Evolutionary conservation across 2,113 vertebrate species (phyloP).

Genomic region (Mirounga angustirostris): DNA sequence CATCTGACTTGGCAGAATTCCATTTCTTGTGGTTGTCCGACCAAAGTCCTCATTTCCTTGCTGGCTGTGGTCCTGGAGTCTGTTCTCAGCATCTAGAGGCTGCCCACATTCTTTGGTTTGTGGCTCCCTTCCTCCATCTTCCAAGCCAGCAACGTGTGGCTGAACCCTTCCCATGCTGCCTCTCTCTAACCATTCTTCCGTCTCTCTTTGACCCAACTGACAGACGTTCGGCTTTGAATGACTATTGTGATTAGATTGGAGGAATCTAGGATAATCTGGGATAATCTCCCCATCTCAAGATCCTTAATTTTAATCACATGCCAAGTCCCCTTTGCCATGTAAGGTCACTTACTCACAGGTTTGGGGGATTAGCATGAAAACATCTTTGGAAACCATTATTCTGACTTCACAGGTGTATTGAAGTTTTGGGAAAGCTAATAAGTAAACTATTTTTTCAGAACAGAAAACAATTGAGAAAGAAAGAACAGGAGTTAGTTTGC

Average conservation of each 20-base stretch:
- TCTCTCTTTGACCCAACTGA: background rate
- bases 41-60: background rate
- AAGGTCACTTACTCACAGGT: background rate
- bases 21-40: background rate
- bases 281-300: background rate
- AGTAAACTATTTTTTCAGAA: background rate
- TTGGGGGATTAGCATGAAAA: background rate
- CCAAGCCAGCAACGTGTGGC: background rate
- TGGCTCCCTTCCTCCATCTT: background rate
- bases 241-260: background rate
- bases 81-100: background rate
- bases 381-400: background rate
- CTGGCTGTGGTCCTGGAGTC: background rate
- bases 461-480: background rate
- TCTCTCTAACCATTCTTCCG: conserved; percentile 3
- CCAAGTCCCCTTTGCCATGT: background rate
- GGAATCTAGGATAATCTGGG: background rate
- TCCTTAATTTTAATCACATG: background rate
- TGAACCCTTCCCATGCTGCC: background rate
- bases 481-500: background rate
- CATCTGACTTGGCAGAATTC: background rate
- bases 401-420: background rate
- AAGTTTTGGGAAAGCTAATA: background rate
- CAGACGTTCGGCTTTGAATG: background rate
- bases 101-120: background rate